Percentiles rank a stretch among this genome's conserved stretches.
Evolutionary conservation across 2,797 vertebrate species (phyloP).

Genomic region (Mormyrus hasselquistii): DNA sequence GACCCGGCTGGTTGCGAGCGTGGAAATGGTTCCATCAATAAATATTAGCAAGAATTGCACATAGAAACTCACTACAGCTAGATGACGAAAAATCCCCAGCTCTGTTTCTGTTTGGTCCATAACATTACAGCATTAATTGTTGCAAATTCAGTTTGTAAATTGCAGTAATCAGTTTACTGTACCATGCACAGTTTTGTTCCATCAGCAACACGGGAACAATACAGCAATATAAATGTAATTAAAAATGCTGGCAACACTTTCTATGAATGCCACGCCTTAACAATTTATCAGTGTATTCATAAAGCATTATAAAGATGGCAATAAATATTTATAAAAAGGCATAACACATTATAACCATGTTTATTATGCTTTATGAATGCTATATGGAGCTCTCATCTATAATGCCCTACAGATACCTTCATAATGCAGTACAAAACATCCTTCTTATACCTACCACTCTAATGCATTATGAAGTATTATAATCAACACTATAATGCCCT

Average conservation of each 20-base stretch:
- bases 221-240: not conserved
- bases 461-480: not conserved
- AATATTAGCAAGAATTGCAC: not conserved
- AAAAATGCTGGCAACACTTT: not conserved
- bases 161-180: not conserved
- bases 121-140: conserved; percentile 1
- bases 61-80: not conserved
- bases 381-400: not conserved
- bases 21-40: not conserved
- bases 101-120: not conserved
- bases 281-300: not conserved
- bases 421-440: not conserved
- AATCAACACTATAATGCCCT: not conserved
- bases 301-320: not conserved
- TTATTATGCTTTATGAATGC: not conserved
- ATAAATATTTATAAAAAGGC: not conserved
- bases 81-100: not conserved
- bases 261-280: not conserved
- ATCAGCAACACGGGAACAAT: not conserved
- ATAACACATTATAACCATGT: not conserved
- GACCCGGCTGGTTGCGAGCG: not conserved
- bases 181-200: not conserved
- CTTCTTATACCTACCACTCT: not conserved
- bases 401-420: not conserved
- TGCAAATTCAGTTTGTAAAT: conserved; percentile 7